Evolutionary conservation across 2,888 invertebrate species (phyloP).

Genomic region (Pilophorus perplexus): DNA sequence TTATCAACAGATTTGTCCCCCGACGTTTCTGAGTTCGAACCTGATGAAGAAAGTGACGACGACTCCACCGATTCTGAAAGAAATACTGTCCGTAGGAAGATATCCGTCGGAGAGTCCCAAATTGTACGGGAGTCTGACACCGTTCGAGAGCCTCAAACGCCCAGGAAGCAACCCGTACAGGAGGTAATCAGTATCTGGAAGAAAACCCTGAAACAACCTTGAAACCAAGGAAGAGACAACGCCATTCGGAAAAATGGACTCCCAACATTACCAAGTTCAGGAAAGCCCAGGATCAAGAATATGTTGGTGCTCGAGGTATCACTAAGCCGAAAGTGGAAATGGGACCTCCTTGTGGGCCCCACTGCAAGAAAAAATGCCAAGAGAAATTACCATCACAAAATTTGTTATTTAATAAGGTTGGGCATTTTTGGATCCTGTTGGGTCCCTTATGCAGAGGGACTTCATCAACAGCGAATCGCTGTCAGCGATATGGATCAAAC

Average conservation of each 20-base stretch:
- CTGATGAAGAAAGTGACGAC: slow-evolving; percentile 7
- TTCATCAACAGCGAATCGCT: background rate
- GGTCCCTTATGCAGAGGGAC: background rate
- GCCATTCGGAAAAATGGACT: slow-evolving; percentile 18
- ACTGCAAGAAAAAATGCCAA: slow-evolving; percentile 16
- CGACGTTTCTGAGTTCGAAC: slow-evolving; percentile 9
- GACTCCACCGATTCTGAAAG: slow-evolving; percentile 8
- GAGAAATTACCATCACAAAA: slow-evolving; percentile 6
- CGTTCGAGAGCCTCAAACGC: slow-evolving; percentile 1
- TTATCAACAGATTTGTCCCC: slow-evolving; percentile 7
- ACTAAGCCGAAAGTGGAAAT: slow-evolving; percentile 14
- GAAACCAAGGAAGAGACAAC: slow-evolving; percentile 16
- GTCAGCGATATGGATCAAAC: slow-evolving; percentile 18
- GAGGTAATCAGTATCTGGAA: slow-evolving; percentile 18
- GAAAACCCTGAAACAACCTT: slow-evolving; percentile 2
- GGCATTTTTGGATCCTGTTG: background rate
- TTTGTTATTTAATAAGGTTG: too few species aligned
- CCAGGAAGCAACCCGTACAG: slow-evolving; percentile 4
- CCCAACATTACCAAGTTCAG: slow-evolving; percentile 9
- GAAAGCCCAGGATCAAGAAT: slow-evolving; percentile 7
- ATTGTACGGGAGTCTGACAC: background rate
- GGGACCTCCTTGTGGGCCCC: slow-evolving; percentile 14
- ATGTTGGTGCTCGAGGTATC: slow-evolving; percentile 14
- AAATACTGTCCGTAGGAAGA: slow-evolving; percentile 12
- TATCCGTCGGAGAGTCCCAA: background rate